Percentiles rank a stretch among this genome's conserved stretches.
Evolutionary conservation across 1,140 invertebrate genomes (phyloP).

Genomic region (Lycorma delicatula): DNA sequence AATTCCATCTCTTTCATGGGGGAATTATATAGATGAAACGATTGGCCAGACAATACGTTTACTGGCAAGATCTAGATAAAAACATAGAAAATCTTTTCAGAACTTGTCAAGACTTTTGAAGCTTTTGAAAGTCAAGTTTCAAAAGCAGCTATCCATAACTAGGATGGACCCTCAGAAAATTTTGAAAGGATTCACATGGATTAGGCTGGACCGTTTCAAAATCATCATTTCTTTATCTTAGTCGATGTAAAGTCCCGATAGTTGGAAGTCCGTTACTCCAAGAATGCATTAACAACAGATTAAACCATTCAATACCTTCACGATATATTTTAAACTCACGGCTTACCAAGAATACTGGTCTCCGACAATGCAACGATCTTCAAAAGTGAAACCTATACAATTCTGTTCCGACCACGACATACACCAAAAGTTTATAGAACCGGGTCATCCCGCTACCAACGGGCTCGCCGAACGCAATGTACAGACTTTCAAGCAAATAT

Average conservation of each 20-base stretch:
- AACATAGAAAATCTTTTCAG: slow-evolving; percentile 29
- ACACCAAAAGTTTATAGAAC: slow-evolving; percentile 27
- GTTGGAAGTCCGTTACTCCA: slow-evolving; percentile 6
- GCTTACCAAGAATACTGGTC: slow-evolving; percentile 20
- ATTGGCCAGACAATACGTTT: slow-evolving; percentile 26
- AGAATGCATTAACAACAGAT: not conserved
- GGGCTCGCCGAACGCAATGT: slow-evolving; percentile 32
- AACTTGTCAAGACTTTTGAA: slow-evolving; percentile 25
- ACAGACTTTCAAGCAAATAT: slow-evolving; percentile 31
- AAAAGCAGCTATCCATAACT: slow-evolving; percentile 25
- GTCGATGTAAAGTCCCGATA: slow-evolving; percentile 37
- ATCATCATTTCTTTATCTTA: slow-evolving; percentile 37
- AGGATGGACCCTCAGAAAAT: slow-evolving; percentile 27
- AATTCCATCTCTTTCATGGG: slow-evolving; percentile 25
- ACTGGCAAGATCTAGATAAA: slow-evolving; percentile 28
- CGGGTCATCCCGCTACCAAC: slow-evolving; percentile 31
- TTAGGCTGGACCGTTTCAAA: slow-evolving; percentile 31
- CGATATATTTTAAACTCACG: slow-evolving; percentile 5
- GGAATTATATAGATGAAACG: slow-evolving; percentile 33
- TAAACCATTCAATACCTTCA: slow-evolving; percentile 3
- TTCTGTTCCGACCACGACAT: slow-evolving; percentile 28
- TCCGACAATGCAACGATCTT: slow-evolving; percentile 23
- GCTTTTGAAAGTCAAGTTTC: slow-evolving; percentile 21
- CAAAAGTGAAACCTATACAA: slow-evolving; percentile 24
- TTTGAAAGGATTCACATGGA: slow-evolving; percentile 33